Percentiles rank a stretch among this genome's conserved stretches.
Conservation (phyloP, 1,140 invertebrate genomes). For the Acromyrmex heyeri region DNA sequence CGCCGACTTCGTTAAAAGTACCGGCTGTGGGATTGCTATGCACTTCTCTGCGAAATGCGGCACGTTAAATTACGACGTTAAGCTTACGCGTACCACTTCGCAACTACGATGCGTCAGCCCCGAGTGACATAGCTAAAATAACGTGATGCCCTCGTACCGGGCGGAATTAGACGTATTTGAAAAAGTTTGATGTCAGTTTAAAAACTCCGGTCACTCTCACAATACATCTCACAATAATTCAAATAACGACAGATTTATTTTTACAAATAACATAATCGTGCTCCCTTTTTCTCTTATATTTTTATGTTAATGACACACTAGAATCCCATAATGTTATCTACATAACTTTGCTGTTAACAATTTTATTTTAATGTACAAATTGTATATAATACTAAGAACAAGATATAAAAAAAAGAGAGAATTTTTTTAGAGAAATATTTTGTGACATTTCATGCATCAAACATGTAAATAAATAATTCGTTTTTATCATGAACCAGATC, state of each 20-base stretch:
- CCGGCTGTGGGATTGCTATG: slow-evolving; percentile 30
- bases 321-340: neutral
- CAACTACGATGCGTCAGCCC: slow-evolving; percentile 39
- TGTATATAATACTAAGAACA: neutral
- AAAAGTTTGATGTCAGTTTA: slow-evolving; percentile 55
- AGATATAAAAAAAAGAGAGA: neutral
- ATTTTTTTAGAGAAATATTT: neutral
- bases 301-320: neutral
- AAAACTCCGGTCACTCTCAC: slow-evolving; percentile 46
- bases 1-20: slow-evolving; percentile 52
- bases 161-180: slow-evolving; percentile 41
- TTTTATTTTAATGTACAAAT: neutral
- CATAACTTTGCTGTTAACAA: neutral
- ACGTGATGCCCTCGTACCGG: slow-evolving; percentile 16
- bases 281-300: too few species aligned
- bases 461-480: slow-evolving; percentile 6
- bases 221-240: slow-evolving; percentile 34
- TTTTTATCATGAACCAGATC: neutral
- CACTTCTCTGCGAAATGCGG: slow-evolving; percentile 22
- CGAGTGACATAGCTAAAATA: slow-evolving; percentile 39
- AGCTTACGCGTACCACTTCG: slow-evolving; percentile 42
- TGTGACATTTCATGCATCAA: neutral
- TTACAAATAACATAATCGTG: neutral
- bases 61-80: slow-evolving; percentile 50
- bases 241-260: neutral